Evolutionary conservation across 1,140 invertebrate species (phyloP), one percentile per base, ranked within the genome.

Genomic region (Trichonephila clavata): DNA sequence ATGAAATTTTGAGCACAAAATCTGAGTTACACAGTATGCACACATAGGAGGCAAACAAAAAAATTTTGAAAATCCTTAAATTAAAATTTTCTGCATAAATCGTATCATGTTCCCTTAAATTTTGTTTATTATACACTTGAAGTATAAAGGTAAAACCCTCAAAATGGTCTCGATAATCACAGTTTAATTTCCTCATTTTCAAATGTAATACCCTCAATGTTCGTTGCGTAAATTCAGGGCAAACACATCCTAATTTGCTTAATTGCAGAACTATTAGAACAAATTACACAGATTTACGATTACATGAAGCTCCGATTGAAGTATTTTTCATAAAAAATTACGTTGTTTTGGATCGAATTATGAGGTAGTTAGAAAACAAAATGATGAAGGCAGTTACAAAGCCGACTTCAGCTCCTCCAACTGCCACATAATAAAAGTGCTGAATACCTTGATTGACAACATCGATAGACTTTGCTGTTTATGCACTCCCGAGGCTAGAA

Each of bases 391-490:
- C 86, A 87, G 63, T 87, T 87, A 87, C 86, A 24, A 87, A 39
- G 18, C 24, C 61, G 24, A 68, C 24, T 68, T 68, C 65, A 21
- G 21, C 20, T 61, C 32, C n/a, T 80, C 43, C 43, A 80, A 24
- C 20, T 27, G n/a, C 24, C 5, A 65, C 6, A 50, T 84, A 91
- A 83, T 91, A 91, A 65, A 84, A 20, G 80, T 84, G 43, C 65
- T 50, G 50, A 50, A 10, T 13, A 50, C 50, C 50, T 88, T 77
- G 60, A 92, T 63, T 92, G 91, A 84, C 91, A 92, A 86, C 91
- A 32, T 92, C 32, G 59, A n/a, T 92, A n/a, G 32, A 86, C 59
- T 32, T 10, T 32, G 86, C 84, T 60, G 87, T 92, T 90, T 86
- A 92, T 86, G 43, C 84, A 32, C 8, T 88, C 92, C 86, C 16